Conservation (phyloP, 2,797 vertebrate genomes). For the Cyclopterus lumpus region DNA sequence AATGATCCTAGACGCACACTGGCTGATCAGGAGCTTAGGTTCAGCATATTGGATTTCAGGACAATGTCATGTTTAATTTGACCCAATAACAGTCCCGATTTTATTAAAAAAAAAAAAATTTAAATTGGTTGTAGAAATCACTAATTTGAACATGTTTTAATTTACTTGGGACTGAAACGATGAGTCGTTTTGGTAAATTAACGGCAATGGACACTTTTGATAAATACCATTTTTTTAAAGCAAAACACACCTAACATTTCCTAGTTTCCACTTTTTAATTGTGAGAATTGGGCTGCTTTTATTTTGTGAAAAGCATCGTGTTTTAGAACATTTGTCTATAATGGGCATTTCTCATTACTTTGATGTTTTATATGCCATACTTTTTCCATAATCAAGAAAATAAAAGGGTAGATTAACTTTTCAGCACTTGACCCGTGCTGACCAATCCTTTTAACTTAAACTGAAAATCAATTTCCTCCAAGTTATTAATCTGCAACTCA, state of each 20-base stretch:
- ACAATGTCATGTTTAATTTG: not conserved
- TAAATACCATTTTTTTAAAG: too few species aligned
- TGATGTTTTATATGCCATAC: not conserved
- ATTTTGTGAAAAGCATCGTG: too few species aligned
- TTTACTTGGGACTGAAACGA: not conserved
- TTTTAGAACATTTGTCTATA: not conserved
- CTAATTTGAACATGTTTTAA: not conserved
- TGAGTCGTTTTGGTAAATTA: too few species aligned
- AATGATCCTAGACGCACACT: constrained; percentile 3
- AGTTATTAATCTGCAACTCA: not conserved
- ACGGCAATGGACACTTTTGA: too few species aligned
- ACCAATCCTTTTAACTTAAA: not conserved
- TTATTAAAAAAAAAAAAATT: too few species aligned
- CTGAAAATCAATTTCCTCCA: not conserved
- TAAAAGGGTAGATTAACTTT: not conserved
- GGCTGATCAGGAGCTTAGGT: constrained; percentile 16
- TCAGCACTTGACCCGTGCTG: too few species aligned
- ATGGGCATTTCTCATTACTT: not conserved
- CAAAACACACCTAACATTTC: not conserved
- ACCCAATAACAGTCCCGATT: too few species aligned
- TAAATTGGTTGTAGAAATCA: not conserved
- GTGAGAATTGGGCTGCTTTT: not conserved
- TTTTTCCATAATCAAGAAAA: not conserved
- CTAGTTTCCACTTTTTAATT: not conserved
- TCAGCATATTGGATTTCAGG: not conserved